Percentiles rank a stretch among this genome's conserved stretches.
Conservation (phyloP, 2,113 vertebrate genomes). For the Menidia beryllina region DNA sequence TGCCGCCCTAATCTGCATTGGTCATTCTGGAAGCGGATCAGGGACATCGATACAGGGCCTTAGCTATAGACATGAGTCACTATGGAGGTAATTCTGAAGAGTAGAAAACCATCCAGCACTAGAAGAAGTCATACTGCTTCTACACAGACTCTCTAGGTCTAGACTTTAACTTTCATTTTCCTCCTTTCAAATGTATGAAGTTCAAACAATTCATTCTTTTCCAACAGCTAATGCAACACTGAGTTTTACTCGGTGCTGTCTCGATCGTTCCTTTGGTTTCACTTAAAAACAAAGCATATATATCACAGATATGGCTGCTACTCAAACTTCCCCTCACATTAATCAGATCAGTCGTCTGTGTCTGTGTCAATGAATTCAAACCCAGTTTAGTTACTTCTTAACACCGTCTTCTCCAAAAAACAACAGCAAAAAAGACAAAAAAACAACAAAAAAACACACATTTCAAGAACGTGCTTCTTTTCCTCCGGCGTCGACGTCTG, state of each 20-base stretch:
- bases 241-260: slow-evolving; percentile 45
- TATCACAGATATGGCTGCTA: slow-evolving; percentile 18
- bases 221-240: slow-evolving; percentile 25
- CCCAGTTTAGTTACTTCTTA: slow-evolving; percentile 58
- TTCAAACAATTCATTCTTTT: slow-evolving; percentile 20
- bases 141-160: too few relatives aligned
- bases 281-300: slow-evolving; percentile 49
- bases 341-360: slow-evolving; percentile 63
- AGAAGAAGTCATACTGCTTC: too few relatives aligned
- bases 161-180: too few relatives aligned
- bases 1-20: too few relatives aligned
- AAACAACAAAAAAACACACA: too few relatives aligned
- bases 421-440: too few relatives aligned
- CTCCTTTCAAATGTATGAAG: slow-evolving; percentile 9
- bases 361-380: slow-evolving; percentile 48
- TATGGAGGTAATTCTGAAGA: too few relatives aligned
- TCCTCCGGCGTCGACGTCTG: slow-evolving; percentile 57
- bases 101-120: too few relatives aligned
- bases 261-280: slow-evolving; percentile 51
- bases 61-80: too few relatives aligned
- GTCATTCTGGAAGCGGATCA: too few relatives aligned
- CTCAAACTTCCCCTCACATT: slow-evolving; percentile 43
- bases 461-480: slow-evolving; percentile 40
- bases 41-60: too few relatives aligned
- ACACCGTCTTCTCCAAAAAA: slow-evolving; percentile 57